Base-by-base conservation (phyloP, 2,797 vertebrate species). In the Poeciliopsis turneri region DNA sequence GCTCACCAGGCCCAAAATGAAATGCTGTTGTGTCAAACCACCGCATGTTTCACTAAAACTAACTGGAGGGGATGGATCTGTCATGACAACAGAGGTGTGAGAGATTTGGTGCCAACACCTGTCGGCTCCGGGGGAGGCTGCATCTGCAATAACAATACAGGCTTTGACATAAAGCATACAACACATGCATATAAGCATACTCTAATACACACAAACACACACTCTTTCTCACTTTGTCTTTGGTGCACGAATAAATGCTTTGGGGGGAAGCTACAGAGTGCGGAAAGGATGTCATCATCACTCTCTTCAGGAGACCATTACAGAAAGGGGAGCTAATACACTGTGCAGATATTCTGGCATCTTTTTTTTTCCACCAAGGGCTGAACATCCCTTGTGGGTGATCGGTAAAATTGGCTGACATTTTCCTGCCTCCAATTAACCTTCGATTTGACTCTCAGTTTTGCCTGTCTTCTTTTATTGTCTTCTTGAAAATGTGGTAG, bases 381-480 rank as follows among this genome's bases (percentile, higher is more conserved):
- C 91, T 91, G 82, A 82, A 84, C 84, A 91, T 91, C 92, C 93
- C 94, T 93, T 78, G 82, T 92, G 94, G 94, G 88, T 94, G 91
- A 95, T 93, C 79, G 88, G 91, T 92, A 92, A 91, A 94, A 95
- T 94, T 94, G 93, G 92, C 92, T 95, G 93, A 95, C 93, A 93
- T 95, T 95, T 94, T 82, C 87, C 82, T 93, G 92, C 88, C 93
- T 94, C 90, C 93, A 96, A 95, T 95, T 96, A 95, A 96, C 95
- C 94, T 95, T 94, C 81, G 87, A 90, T 94, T 95, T 95, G 94
- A 96, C 94, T 95, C 92, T 84, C 88, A 87, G 90, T 93, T 92
- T 90, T 94, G 87, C 89, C 86, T 93, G 94, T 95, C 93, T 87
- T 93, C 90, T 92, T 90, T 91, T 92, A 94, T 95, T 94, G 90